These are phyloP conservation scores for Heliornis fulica DNA, from an alignment of 2,113 vertebrate genomes.

Conservation along the genomic window DNA sequence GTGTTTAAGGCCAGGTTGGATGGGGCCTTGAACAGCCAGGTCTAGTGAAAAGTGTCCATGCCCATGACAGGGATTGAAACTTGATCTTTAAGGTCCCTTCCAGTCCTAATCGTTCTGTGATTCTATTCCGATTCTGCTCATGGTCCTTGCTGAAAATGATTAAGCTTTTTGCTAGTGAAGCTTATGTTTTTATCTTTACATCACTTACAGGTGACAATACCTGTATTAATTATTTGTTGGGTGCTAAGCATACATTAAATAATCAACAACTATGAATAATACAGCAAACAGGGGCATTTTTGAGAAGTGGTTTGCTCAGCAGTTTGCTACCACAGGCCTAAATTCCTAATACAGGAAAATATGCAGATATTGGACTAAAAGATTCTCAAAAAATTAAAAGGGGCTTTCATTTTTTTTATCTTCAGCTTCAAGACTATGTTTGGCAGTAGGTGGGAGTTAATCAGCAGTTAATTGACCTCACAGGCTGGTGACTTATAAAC, in stretches of 20 bases:
- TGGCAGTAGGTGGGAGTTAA: background rate
- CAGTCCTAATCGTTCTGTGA: too few species aligned
- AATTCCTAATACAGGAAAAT: background rate
- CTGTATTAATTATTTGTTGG: background rate
- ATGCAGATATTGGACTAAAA: background rate
- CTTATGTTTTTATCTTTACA: background rate
- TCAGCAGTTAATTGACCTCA: background rate
- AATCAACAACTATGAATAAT: background rate
- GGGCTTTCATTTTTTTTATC: background rate
- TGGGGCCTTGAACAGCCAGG: too few species aligned
- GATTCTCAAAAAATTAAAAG: background rate
- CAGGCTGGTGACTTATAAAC: background rate
- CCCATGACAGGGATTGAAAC: too few species aligned
- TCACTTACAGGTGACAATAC: background rate
- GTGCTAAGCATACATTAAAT: background rate
- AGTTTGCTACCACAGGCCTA: background rate
- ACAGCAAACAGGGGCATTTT: background rate
- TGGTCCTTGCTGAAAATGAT: background rate
- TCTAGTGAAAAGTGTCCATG: too few species aligned
- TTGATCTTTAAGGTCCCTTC: too few species aligned
- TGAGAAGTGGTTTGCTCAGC: background rate
- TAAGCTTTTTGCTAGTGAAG: background rate
- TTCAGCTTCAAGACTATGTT: background rate
- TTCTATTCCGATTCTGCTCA: too few species aligned
- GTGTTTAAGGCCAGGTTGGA: too few species aligned